Percentiles rank a stretch among this genome's conserved stretches.
These are phyloP conservation scores for Rhagoletis zephyria DNA, from an alignment of 1,140 invertebrate species.

Conservation along the genomic window DNA sequence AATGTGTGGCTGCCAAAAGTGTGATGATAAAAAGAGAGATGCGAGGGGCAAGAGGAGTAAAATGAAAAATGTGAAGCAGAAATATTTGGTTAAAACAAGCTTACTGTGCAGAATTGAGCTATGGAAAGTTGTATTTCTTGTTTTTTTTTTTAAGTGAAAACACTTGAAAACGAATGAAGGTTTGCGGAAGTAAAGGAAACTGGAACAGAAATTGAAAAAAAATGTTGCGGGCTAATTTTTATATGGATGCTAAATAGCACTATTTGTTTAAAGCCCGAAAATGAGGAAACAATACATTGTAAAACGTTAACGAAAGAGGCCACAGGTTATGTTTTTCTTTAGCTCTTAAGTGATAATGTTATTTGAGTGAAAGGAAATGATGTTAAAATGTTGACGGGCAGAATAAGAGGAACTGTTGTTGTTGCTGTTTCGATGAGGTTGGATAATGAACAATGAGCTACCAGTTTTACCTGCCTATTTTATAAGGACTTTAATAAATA, in stretches of 20 bases:
- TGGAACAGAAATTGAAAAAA: no score
- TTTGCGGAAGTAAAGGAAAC: no score
- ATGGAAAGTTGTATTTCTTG: no score
- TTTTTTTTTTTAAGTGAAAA: no score
- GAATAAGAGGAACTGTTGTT: not conserved
- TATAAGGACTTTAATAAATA: not conserved
- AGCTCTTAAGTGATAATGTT: conserved; percentile 41
- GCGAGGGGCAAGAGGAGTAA: not conserved
- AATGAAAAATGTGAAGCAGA: not conserved
- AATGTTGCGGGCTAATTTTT: no score
- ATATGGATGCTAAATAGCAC: no score
- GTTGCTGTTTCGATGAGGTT: not conserved
- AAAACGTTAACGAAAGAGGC: conserved; percentile 18
- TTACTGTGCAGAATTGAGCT: no score
- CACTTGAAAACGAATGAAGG: no score
- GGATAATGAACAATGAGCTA: not conserved
- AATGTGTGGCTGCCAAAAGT: no score
- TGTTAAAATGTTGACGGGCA: not conserved
- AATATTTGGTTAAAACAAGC: not conserved
- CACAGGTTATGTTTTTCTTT: not conserved
- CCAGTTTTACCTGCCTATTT: not conserved
- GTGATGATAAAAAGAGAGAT: not conserved
- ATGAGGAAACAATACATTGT: not conserved
- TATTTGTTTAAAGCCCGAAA: no score
- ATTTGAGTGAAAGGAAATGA: not conserved